Conservation (phyloP, 2,113 vertebrate species). For the Caloenas nicobarica region DNA sequence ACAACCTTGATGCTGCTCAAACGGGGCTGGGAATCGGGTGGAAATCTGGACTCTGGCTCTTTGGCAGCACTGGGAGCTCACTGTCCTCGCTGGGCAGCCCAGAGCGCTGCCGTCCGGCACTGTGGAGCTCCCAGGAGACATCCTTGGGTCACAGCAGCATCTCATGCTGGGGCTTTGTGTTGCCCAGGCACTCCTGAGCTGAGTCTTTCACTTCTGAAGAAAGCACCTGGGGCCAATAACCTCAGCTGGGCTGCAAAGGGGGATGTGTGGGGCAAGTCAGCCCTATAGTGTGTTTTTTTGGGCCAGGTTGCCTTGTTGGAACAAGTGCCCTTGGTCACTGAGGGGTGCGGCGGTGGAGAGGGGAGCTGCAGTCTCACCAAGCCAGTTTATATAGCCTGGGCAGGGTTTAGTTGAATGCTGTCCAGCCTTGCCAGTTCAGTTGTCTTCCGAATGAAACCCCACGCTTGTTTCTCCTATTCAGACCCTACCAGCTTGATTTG, state of each 20-base stretch:
- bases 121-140: background rate
- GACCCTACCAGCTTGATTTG: background rate
- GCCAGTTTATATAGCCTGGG: rapidly evolving
- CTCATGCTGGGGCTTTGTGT: background rate
- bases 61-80: background rate
- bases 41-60: background rate
- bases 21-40: background rate
- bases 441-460: background rate
- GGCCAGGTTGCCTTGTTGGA: background rate
- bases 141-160: background rate
- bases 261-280: background rate
- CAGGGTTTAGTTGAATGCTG: background rate
- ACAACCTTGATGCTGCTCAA: background rate
- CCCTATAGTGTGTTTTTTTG: background rate
- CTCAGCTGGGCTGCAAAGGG: background rate
- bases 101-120: rapidly evolving
- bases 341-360: background rate
- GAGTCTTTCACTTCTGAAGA: background rate
- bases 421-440: background rate
- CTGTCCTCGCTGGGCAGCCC: background rate
- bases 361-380: background rate
- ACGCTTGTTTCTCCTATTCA: background rate
- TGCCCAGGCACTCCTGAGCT: background rate
- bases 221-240: background rate
- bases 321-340: background rate